Percentiles rank a stretch among this genome's conserved stretches.
Conservation (phyloP, 2,888 invertebrate genomes). For the Stenodema calcarata region DNA sequence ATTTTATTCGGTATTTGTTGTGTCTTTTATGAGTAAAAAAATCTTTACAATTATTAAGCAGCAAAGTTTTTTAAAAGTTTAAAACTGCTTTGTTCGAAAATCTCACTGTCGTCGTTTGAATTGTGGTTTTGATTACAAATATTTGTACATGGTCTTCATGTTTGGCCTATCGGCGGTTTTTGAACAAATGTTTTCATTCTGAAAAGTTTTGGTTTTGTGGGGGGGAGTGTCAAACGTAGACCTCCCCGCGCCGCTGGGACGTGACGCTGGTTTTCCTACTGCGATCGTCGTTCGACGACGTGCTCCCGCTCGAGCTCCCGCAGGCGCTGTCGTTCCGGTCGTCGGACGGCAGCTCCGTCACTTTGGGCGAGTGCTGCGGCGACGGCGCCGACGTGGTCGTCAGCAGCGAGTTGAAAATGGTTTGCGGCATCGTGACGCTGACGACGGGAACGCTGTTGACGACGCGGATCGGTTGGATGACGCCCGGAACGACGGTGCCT, state of each 20-base stretch:
- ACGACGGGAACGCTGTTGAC: slow-evolving; percentile 40
- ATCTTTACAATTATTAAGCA: too few species aligned
- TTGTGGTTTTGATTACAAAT: too few species aligned
- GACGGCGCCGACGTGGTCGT: slow-evolving; percentile 63
- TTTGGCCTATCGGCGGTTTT: too few species aligned
- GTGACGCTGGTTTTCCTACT: slow-evolving; percentile 64
- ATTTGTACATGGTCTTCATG: too few species aligned
- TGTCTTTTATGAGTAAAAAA: too few species aligned
- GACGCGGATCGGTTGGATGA: slow-evolving; percentile 36
- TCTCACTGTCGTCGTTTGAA: too few species aligned
- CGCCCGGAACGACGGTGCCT: slow-evolving; percentile 62
- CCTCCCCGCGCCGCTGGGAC: slow-evolving; percentile 64
- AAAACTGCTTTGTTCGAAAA: too few species aligned
- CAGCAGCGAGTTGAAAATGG: slow-evolving; percentile 56
- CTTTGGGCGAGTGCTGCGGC: slow-evolving; percentile 58
- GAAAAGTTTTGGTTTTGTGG: neutral
- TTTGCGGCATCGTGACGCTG: slow-evolving; percentile 64
- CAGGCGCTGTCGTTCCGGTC: slow-evolving; percentile 61
- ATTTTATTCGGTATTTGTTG: too few species aligned
- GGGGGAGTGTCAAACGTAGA: slow-evolving; percentile 64
- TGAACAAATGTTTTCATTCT: neutral
- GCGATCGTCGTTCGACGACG: slow-evolving; percentile 60
- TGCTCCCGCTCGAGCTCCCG: slow-evolving; percentile 60
- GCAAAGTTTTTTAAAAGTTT: too few species aligned
- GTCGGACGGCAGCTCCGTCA: slow-evolving; percentile 59